phyloP scores from a whole-genome alignment of 2,113 vertebrate genomes.

The Archilochus colubris region DNA sequence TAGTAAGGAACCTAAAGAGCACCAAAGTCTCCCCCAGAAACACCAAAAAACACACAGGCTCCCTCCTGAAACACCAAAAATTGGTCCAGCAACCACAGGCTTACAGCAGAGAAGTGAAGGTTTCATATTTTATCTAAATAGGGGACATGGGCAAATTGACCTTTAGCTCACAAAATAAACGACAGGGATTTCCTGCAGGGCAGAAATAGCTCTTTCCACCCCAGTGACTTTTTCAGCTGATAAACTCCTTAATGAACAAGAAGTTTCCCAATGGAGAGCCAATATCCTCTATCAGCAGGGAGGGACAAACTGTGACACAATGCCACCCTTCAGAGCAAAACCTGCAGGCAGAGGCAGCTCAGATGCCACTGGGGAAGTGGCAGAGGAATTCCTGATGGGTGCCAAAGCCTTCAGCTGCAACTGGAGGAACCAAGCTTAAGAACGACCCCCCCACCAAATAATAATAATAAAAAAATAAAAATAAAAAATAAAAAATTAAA shows the following conservation, averaged over 20 bases:
- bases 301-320: not conserved
- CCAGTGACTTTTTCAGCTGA: not conserved
- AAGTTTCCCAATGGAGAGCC: not conserved
- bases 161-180: not conserved
- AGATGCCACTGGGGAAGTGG: not conserved
- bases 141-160: not conserved
- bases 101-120: not conserved
- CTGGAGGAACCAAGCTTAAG: not conserved
- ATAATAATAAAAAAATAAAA: not conserved
- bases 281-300: fast-evolving
- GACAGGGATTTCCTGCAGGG: not conserved
- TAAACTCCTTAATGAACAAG: not conserved
- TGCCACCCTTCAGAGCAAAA: not conserved
- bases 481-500: not conserved
- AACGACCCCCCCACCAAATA: not conserved
- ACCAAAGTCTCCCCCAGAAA: not conserved
- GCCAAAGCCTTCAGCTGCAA: not conserved
- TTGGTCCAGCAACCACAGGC: not conserved
- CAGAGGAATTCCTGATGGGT: fast-evolving
- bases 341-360: not conserved
- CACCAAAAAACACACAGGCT: not conserved
- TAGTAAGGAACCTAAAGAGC: not conserved
- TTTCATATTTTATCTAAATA: not conserved
- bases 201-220: not conserved
- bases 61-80: not conserved